A percentile compares a stretch with the other conserved stretches of the same genome.
Evolutionary conservation across 30 jellyfish, hydroid and myxozoan genomes (phyloP).

Genomic region (Turritopsis rubra): DNA sequence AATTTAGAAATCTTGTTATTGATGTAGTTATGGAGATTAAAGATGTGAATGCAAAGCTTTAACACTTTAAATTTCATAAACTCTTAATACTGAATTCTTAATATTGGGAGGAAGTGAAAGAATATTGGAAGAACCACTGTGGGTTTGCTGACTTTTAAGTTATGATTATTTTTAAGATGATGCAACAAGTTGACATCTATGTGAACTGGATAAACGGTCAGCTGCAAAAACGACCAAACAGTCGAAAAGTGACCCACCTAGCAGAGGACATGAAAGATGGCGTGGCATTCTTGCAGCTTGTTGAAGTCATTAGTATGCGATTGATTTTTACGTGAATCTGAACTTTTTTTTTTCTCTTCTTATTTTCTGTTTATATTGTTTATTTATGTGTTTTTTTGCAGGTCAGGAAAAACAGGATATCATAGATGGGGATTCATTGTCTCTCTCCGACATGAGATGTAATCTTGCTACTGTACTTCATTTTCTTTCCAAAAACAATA

Average conservation of each 20-base stretch:
- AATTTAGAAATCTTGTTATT: too few species aligned
- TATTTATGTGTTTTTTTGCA: not conserved
- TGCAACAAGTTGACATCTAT: slow-evolving; percentile 63
- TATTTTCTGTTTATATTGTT: not conserved
- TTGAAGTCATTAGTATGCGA: slow-evolving; percentile 84
- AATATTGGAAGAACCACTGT: too few species aligned
- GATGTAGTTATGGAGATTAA: too few species aligned
- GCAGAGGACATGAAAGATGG: slow-evolving; percentile 85
- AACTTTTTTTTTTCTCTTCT: not conserved
- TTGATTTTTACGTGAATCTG: too few species aligned
- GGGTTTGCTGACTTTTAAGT: too few species aligned
- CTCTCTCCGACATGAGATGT: slow-evolving; percentile 54
- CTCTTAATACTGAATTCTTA: too few species aligned
- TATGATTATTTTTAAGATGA: not conserved
- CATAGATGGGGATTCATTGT: not conserved
- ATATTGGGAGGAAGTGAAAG: too few species aligned
- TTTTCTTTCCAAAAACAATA: slow-evolving; percentile 64
- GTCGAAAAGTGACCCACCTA: slow-evolving; percentile 49
- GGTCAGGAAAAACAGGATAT: slow-evolving; percentile 1
- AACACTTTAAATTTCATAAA: too few species aligned
- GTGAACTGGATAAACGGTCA: slow-evolving; percentile 81
- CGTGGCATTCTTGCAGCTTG: slow-evolving; percentile 74
- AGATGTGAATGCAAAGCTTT: too few species aligned
- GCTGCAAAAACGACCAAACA: slow-evolving; percentile 67
- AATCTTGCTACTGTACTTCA: slow-evolving; percentile 55